Evolutionary conservation across 2,113 vertebrate species (phyloP).

Genomic region (Scalopus aquaticus): DNA sequence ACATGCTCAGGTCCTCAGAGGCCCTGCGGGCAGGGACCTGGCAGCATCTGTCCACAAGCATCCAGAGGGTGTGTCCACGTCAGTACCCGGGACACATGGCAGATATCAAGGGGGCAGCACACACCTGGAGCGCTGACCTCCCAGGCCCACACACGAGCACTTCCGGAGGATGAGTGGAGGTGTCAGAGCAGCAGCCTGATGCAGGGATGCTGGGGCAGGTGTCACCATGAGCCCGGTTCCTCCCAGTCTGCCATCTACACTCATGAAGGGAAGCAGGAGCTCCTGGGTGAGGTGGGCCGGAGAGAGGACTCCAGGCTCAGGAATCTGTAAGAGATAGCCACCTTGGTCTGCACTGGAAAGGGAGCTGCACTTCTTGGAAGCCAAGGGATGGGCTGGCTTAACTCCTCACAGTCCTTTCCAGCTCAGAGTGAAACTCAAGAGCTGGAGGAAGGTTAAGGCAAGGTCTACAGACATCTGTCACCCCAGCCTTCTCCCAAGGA

Average conservation of each 20-base stretch:
- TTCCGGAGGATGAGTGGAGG: neutral
- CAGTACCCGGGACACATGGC: neutral
- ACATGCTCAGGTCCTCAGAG: neutral
- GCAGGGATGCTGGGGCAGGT: neutral
- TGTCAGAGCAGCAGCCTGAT: neutral
- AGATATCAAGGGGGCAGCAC: neutral
- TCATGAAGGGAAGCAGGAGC: neutral
- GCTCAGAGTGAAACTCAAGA: neutral
- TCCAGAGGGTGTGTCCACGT: neutral
- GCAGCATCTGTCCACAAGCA: neutral
- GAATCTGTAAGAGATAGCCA: slow-evolving; percentile 33
- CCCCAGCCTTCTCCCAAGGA: neutral
- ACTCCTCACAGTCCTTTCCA: neutral
- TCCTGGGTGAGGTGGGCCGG: neutral
- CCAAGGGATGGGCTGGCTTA: neutral
- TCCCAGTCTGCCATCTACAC: neutral
- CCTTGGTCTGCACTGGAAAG: neutral
- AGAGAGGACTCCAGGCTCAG: neutral
- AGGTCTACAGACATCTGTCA: neutral
- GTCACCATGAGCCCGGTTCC: neutral
- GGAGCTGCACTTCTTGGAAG: neutral
- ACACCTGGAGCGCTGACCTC: neutral
- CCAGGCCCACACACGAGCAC: neutral
- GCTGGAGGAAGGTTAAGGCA: neutral
- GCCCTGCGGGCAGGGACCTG: neutral